Conservation (phyloP, 1,140 invertebrate genomes). For the Chironomus tepperi region DNA sequence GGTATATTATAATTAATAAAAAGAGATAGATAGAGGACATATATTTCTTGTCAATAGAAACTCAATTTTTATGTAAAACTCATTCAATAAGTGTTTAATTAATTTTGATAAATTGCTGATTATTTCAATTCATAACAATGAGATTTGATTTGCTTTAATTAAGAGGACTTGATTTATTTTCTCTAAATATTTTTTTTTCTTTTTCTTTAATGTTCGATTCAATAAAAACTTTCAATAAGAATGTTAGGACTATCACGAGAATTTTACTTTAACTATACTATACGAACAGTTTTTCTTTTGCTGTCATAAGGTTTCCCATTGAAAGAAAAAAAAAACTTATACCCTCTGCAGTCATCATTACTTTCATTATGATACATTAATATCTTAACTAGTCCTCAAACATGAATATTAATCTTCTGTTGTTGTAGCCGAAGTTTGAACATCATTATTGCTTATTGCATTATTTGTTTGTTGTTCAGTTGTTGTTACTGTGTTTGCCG, state of each 20-base stretch:
- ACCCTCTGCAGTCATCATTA: neutral
- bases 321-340: neutral
- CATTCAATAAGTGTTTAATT: too few relatives aligned
- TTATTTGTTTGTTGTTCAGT: neutral
- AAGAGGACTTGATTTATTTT: too few relatives aligned
- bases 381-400: neutral
- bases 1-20: too few relatives aligned
- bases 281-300: neutral
- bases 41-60: too few relatives aligned
- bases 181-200: too few relatives aligned
- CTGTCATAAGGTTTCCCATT: neutral
- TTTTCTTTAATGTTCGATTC: neutral
- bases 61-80: too few relatives aligned
- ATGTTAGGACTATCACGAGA: slow-evolving; percentile 12
- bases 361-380: neutral
- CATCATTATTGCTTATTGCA: slow-evolving; percentile 8
- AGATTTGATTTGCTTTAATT: too few relatives aligned
- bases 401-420: neutral
- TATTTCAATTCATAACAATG: too few relatives aligned
- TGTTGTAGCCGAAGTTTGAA: neutral
- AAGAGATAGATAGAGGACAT: too few relatives aligned
- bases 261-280: neutral
- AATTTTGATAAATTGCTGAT: too few relatives aligned
- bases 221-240: neutral
- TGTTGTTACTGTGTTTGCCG: neutral